phyloP scores from a whole-genome alignment of 2,888 invertebrate species.

The Ceratothoa steindachneri region DNA sequence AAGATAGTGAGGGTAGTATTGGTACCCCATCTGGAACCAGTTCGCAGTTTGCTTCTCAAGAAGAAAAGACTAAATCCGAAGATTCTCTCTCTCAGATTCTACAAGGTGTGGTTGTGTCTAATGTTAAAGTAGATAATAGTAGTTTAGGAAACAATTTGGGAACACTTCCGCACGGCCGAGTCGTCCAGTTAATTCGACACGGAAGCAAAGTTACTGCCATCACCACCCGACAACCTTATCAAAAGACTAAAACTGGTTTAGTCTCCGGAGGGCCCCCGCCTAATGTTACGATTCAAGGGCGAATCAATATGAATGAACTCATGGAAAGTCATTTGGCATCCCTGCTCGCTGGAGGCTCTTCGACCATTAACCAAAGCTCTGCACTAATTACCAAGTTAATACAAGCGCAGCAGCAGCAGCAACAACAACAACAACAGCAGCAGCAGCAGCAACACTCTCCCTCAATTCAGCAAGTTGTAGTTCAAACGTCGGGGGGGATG shows the following conservation, averaged over 20 bases:
- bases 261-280: conserved; percentile 42
- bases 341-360: conserved; percentile 31
- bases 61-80: conserved; percentile 23
- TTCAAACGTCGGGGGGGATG: conserved; percentile 33
- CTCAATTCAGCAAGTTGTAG: conserved; percentile 38
- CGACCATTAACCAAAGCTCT: conserved; percentile 25
- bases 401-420: conserved; percentile 26
- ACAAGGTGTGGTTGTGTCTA: conserved; percentile 45
- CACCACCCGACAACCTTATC: conserved; percentile 42
- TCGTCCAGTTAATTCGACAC: conserved; percentile 43
- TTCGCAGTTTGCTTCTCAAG: conserved; percentile 15
- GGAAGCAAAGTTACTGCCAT: conserved; percentile 45
- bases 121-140: conserved; percentile 43
- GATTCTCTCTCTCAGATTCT: not conserved
- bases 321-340: conserved; percentile 47
- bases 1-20: conserved; percentile 25
- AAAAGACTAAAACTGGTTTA: conserved; percentile 32
- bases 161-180: conserved; percentile 37
- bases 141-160: conserved; percentile 20
- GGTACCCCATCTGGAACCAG: conserved; percentile 26
- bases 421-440: conserved; percentile 32
- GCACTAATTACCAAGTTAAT: conserved; percentile 37
- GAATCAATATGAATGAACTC: conserved; percentile 44
- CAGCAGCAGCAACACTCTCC: conserved; percentile 25
- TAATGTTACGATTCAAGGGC: conserved; percentile 46